Evolutionary conservation across 2,797 vertebrate genomes (phyloP), one percentile per base, ranked within the genome.

Genomic region (Phylloscopus collybita): DNA sequence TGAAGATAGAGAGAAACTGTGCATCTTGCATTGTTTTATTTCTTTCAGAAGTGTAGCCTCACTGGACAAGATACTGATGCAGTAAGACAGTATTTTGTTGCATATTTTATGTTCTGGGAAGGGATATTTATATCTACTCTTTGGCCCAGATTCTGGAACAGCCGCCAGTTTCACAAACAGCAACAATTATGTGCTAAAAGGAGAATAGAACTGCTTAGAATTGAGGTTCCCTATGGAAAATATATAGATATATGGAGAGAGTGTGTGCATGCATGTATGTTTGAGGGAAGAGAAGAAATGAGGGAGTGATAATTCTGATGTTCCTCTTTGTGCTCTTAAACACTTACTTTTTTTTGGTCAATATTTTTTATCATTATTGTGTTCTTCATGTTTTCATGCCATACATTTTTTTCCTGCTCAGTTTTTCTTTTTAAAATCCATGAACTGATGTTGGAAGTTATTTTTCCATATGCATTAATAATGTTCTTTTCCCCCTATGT

Each of bases 81-180:
- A 91, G 51, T 65, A 84, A 80, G 82, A 60, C 66, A 80, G 60
- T 84, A 73, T 93, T 95, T 92, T 81, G 53, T 90, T 96, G 73
- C 66, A 86, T 96, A 88, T 96, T 97, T 95, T 92, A 91, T 97
- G 80, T 88, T 92, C 80, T 96, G 91, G 85, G 91, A 90, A 86
- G 40, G 47, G 90, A 73, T 96, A 94, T 96, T 95, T 96, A 76
- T 93, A 96, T 84, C 90, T 79, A 15, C 34, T 84, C 49, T 90
- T 88, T 95, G 95, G 90, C 95, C 90, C 80, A 92, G 92, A 92
- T 96, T 96, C 93, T 93, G 90, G 76, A 93, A 92, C 73, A 92
- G 87, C 79, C 3, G 21, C 91, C 95, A 91, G 80, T 88, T 96
- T 89, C 62, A 57, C 59, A 86, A 94, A 88, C 76, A 95, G 89